A percentile compares a stretch with the other conserved stretches of the same genome.
Evolutionary conservation across 2,113 vertebrate species (phyloP).

Genomic region (Beaufortia kweichowensis): DNA sequence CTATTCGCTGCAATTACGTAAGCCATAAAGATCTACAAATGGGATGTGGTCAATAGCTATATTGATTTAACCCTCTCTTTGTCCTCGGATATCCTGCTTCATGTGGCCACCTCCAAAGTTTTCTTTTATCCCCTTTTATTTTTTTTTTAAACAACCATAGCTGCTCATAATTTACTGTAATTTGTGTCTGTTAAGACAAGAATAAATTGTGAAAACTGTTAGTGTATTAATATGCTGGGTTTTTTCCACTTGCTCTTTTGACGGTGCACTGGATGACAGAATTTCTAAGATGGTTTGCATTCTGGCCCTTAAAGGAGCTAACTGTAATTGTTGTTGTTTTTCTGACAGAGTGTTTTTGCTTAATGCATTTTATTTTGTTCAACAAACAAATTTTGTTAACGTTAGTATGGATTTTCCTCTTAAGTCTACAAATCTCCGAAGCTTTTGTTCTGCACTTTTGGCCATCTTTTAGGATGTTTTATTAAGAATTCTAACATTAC

Average conservation of each 20-base stretch:
- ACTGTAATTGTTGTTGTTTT: background rate
- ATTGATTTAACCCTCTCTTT: constrained; percentile 43
- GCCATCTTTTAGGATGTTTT: background rate
- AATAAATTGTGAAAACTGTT: too few relatives aligned
- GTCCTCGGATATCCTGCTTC: constrained; percentile 7
- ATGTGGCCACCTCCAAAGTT: background rate
- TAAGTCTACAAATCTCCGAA: background rate
- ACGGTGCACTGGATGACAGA: constrained; percentile 3
- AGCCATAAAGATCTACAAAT: constrained; percentile 52
- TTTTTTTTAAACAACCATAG: background rate
- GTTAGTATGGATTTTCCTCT: background rate
- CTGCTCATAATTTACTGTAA: too few relatives aligned
- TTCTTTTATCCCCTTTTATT: background rate
- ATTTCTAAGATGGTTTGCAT: background rate
- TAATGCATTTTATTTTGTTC: background rate
- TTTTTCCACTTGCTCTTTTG: background rate
- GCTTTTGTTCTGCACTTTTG: background rate
- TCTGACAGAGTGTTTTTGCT: background rate
- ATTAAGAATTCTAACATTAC: constrained; percentile 6
- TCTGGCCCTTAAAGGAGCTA: background rate
- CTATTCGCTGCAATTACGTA: constrained; percentile 51
- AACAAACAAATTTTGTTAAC: background rate
- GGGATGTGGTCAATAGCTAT: constrained; percentile 46
- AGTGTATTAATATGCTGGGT: constrained; percentile 1
- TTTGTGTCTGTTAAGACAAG: background rate